A percentile compares a stretch with the other conserved stretches of the same genome.
These are phyloP conservation scores for Aulostomus chinensis DNA, from an alignment of 2,797 vertebrate species.

Conservation along the genomic window DNA sequence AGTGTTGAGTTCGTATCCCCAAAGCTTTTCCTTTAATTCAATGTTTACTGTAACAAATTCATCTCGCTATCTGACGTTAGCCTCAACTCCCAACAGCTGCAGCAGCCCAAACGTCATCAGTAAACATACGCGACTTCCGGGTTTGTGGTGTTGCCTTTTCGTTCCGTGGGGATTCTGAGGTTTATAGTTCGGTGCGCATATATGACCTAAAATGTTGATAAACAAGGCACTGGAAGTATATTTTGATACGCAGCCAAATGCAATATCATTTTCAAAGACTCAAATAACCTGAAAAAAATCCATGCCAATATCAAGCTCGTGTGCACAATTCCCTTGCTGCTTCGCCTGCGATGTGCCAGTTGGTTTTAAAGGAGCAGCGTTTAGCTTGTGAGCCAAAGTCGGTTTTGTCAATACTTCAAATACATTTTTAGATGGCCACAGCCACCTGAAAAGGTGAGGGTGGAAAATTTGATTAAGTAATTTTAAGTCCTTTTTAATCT, in stretches of 20 bases:
- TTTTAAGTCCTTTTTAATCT: no score
- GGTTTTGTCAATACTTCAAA: no score
- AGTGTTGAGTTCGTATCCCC: constrained; percentile 14
- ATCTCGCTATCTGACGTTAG: constrained; percentile 45
- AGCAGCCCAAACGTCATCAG: constrained; percentile 70
- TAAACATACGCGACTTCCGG: constrained; percentile 75
- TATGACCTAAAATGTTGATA: neutral
- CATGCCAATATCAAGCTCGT: no score
- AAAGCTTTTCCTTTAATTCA: constrained; percentile 3
- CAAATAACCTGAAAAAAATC: neutral
- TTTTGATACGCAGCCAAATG: neutral
- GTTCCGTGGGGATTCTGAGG: neutral
- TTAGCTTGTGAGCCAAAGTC: no score
- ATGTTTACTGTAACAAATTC: constrained; percentile 31
- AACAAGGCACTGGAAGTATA: fast-evolving
- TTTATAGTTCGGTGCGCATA: neutral
- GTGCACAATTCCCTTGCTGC: no score
- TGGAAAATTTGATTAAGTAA: no score
- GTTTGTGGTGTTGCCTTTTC: constrained; percentile 40
- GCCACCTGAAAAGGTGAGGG: no score
- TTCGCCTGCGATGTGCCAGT: no score
- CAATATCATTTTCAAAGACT: neutral
- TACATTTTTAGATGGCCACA: no score
- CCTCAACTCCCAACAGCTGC: constrained; percentile 32
- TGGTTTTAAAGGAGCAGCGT: no score